Evolutionary conservation across 2,113 vertebrate genomes (phyloP).

Genomic region (Ochotona princeps): DNA sequence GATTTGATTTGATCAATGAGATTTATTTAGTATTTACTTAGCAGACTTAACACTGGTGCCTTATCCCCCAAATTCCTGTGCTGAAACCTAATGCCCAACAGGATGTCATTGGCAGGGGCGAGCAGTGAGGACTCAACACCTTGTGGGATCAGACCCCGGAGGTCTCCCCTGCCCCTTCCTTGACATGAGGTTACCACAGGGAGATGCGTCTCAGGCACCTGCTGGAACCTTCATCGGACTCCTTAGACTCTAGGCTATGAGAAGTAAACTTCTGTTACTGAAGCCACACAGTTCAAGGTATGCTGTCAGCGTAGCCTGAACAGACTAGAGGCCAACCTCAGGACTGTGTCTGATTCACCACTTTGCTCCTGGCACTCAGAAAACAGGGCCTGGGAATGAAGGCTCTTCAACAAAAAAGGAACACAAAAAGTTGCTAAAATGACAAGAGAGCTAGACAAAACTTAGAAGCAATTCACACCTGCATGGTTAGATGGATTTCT

Average conservation of each 20-base stretch:
- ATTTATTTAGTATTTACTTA: too few species aligned
- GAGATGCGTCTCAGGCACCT: background rate
- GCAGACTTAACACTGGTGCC: background rate
- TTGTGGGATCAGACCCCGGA: background rate
- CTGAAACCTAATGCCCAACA: background rate
- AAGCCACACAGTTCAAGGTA: background rate
- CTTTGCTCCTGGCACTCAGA: background rate
- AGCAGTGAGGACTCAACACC: background rate
- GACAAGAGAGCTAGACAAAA: background rate
- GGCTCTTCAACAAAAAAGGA: background rate
- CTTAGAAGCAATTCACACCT: background rate
- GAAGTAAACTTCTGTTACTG: too few species aligned
- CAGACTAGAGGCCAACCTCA: background rate
- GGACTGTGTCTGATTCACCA: background rate
- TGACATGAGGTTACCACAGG: background rate
- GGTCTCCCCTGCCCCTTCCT: background rate
- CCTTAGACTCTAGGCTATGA: background rate
- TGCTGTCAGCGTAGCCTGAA: background rate
- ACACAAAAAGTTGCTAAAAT: background rate
- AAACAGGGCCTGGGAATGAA: rapidly evolving
- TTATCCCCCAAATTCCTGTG: background rate
- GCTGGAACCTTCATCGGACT: background rate
- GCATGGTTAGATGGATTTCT: background rate
- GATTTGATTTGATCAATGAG: background rate
- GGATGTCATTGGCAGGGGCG: background rate